phyloP scores from a whole-genome alignment of 2,113 vertebrate genomes.

The Loxodonta africana region DNA sequence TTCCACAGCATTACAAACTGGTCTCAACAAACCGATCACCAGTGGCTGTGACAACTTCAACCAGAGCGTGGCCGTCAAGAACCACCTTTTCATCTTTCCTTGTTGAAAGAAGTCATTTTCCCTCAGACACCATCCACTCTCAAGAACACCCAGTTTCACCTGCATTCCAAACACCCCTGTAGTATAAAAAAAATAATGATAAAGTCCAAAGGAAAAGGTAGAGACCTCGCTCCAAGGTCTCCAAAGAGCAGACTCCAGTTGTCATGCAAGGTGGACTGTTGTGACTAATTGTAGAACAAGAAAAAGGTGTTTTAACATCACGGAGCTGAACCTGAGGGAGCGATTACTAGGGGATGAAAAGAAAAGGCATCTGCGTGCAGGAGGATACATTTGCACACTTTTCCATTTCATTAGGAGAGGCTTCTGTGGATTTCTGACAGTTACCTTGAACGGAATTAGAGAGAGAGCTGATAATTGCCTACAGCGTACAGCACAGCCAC shows the following conservation, averaged over 20 bases:
- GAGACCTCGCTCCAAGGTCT: not conserved
- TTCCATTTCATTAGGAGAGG: slow-evolving; percentile 77
- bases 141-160: not conserved
- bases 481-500: not conserved
- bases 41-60: not conserved
- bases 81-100: not conserved
- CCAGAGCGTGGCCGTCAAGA: not conserved
- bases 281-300: slow-evolving; percentile 70
- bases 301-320: slow-evolving; percentile 77
- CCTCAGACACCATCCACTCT: not conserved
- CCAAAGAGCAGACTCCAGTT: not conserved
- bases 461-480: slow-evolving; percentile 68
- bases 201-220: not conserved
- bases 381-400: slow-evolving; percentile 61
- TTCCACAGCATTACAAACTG: not conserved
- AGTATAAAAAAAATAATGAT: not conserved
- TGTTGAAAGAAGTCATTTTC: not conserved
- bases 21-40: not conserved
- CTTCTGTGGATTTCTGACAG: slow-evolving; percentile 80
- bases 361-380: slow-evolving; percentile 45
- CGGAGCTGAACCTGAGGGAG: slow-evolving; percentile 77
- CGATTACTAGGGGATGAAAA: slow-evolving; percentile 83
- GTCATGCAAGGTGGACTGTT: not conserved
- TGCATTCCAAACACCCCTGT: rapidly evolving
- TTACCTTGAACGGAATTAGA: slow-evolving; percentile 84